These are phyloP conservation scores for Trinorchestia longiramus DNA, from an alignment of 1,140 invertebrate species.

Conservation along the genomic window DNA sequence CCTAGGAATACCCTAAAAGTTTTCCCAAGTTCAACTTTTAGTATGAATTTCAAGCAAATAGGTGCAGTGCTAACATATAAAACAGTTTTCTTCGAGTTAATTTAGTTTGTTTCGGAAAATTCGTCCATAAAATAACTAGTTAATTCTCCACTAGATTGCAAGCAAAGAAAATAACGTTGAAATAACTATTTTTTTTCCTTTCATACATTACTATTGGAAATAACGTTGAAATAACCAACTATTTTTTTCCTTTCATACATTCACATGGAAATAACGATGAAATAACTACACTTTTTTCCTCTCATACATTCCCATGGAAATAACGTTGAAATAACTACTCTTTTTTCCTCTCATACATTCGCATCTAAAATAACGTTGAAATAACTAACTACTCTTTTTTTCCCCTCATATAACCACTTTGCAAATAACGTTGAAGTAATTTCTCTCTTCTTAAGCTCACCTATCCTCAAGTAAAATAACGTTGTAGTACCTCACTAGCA, in stretches of 20 bases:
- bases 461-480: background rate
- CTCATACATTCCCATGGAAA: too few relatives aligned
- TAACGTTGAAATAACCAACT: background rate
- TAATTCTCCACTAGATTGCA: background rate
- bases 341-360: too few relatives aligned
- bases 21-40: background rate
- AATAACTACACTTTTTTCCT: background rate
- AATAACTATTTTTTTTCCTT: too few relatives aligned
- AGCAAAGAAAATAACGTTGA: too few relatives aligned
- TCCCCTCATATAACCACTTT: background rate
- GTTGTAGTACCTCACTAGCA: background rate
- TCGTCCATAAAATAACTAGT: background rate
- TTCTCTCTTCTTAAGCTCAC: background rate
- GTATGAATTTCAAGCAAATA: background rate
- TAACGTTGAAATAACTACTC: too few relatives aligned
- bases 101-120: background rate
- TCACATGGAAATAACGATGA: background rate
- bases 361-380: background rate
- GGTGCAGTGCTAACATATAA: too few relatives aligned
- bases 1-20: background rate
- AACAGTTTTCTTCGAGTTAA: too few relatives aligned
- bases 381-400: background rate
- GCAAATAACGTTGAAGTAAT: background rate
- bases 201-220: background rate
- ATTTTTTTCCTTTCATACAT: background rate